Evolutionary conservation across 2,888 invertebrate genomes (phyloP).

Genomic region (Caenorhabditis drosophilae): DNA sequence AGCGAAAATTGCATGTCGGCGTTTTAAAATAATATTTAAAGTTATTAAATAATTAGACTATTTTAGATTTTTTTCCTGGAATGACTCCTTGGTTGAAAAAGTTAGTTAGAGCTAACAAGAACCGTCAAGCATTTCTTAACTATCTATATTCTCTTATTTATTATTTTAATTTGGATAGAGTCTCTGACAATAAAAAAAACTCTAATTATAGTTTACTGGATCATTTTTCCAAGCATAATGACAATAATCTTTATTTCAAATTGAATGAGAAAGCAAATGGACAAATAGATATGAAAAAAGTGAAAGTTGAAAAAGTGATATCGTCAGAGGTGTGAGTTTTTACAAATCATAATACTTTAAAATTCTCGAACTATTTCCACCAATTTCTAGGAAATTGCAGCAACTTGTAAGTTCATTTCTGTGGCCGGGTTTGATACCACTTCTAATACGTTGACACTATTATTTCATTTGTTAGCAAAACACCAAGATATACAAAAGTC

Average conservation of each 20-base stretch:
- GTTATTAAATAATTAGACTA: constrained; percentile 1
- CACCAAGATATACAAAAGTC: constrained; percentile 34
- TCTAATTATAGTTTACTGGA: constrained; percentile 20
- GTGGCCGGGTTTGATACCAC: constrained; percentile 64
- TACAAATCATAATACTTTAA: constrained; percentile 1
- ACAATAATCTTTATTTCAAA: constrained; percentile 6
- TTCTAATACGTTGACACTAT: constrained; percentile 51
- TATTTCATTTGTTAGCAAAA: constrained; percentile 49
- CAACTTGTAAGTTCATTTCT: constrained; percentile 55
- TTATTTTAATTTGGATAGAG: constrained; percentile 5
- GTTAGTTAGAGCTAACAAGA: background rate
- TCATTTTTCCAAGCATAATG: constrained; percentile 23
- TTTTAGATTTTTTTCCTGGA: constrained; percentile 27
- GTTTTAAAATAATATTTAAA: background rate
- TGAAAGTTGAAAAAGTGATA: constrained; percentile 28
- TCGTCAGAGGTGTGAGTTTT: constrained; percentile 37
- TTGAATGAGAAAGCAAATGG: constrained; percentile 19
- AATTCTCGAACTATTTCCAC: background rate
- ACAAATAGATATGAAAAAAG: constrained; percentile 37
- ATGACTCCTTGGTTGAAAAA: constrained; percentile 8
- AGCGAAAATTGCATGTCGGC: constrained; percentile 32
- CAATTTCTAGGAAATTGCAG: constrained; percentile 50
- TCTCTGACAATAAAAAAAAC: constrained; percentile 3
- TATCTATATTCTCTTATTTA: constrained; percentile 16
- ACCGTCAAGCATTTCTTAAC: constrained; percentile 18